Evolutionary conservation across 2,888 invertebrate species (phyloP), one percentile per base, ranked within the genome.

Genomic region (Xestia c-nigrum): DNA sequence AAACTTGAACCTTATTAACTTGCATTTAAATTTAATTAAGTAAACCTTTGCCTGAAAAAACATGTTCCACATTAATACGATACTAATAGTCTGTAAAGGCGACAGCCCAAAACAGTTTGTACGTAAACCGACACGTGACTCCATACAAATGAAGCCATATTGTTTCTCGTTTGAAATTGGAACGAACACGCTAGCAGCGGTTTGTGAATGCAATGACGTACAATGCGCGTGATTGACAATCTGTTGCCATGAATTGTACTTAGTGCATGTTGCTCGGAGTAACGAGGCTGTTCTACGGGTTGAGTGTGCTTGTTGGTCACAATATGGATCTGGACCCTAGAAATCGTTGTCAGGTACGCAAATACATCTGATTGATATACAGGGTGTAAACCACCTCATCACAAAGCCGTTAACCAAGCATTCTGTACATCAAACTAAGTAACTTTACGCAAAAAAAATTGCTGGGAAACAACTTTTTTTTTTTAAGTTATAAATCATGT

Each of bases 121-220:
- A 47, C 24, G 57, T 21, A 63, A 66, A 50, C 5, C 5, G 10
- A 64, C 63, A 71, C 71, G 43, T 80, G 80, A 75, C 47, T 47
- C 21, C n/a, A 21, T 46, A 50, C 75, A 76, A 80, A 75, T 80
- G 67, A 63, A 70, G 82, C 73, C 63, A 78, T 78, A 81, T 77
- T 76, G 76, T 68, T 40, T 69, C 65, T 43, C 66, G 57, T 71
- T 70, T 12, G n/a, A 63, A 80, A 52, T 57, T 80, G 55, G 66
- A 80, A 78, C 46, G 64, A 24, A 46, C 57, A 64, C 64, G 61
- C 47, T 61, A 9, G 21, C 10, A 6, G 78, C 59, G 74, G 74
- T 61, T 66, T 66, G 57, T 55, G 47, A 21, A 79, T 63, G 74
- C 55, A 57, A 14, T 38, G 57, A 9, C 19, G 69, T 50, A 66